phyloP scores from a whole-genome alignment of 2,888 invertebrate species.

The Caenorhabditis virilis region DNA sequence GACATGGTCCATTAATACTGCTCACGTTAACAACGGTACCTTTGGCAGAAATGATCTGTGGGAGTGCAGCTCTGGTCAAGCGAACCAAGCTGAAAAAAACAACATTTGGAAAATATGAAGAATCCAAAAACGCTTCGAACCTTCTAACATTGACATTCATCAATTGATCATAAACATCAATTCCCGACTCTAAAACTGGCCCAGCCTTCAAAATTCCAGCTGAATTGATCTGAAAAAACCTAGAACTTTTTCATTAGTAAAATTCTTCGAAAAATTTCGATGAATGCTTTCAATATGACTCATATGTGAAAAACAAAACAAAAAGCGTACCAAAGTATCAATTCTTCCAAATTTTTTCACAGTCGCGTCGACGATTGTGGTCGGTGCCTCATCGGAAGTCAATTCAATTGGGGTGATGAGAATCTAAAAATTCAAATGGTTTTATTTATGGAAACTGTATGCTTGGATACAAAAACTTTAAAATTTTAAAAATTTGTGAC shows the following conservation, averaged over 20 bases:
- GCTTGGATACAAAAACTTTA: too few relatives aligned
- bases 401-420: conserved; percentile 70
- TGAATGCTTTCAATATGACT: too few relatives aligned
- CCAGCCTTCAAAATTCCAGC: conserved; percentile 65
- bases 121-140: conserved; percentile 33
- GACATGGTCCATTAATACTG: conserved; percentile 86
- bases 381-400: conserved; percentile 48
- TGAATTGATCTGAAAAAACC: conserved; percentile 54
- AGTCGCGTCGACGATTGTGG: conserved; percentile 53
- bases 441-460: too few relatives aligned
- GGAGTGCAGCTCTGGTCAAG: conserved; percentile 62
- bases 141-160: conserved; percentile 81
- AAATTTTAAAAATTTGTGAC: too few relatives aligned
- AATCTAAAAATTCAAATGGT: conserved; percentile 63
- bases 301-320: too few relatives aligned
- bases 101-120: background rate
- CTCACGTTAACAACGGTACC: conserved; percentile 90
- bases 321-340: conserved; percentile 56
- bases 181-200: conserved; percentile 49
- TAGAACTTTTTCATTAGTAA: background rate
- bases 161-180: conserved; percentile 80
- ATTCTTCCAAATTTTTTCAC: conserved; percentile 59
- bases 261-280: background rate
- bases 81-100: conserved; percentile 56
- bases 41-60: conserved; percentile 63